Base-by-base conservation (phyloP, 2,797 vertebrate genomes). In the Cheracebus regulus region DNA sequence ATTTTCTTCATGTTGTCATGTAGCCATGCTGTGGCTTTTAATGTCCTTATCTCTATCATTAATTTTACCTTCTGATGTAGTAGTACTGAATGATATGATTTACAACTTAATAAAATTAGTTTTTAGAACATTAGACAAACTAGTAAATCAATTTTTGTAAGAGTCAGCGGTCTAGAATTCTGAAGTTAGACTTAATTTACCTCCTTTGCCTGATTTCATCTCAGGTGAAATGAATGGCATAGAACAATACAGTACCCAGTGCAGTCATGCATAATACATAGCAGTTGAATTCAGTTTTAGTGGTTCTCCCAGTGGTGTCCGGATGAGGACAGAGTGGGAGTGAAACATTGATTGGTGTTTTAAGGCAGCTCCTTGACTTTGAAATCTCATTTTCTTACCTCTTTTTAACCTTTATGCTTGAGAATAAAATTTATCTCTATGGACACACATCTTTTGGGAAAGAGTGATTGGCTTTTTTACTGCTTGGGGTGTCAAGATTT, bases 181-280 rank as follows among this genome's bases (percentile, higher is more conserved):
- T 97, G 96, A 95, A 96, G 93, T 55, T 92, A 72, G 55, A 79
- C 81, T 97, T 93, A 96, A 97, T 98, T 97, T 97, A 92, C 44
- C 70, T 98, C 88, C 96, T 98, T 98, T 97, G 81, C 95, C 96
- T 97, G 96, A 98, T 93, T 93, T 90, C 95, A 95, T 98, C 96
- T 89, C 64, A 95, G 96, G 76, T 97, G 96, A 98, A 95, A 70
- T 90, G 97, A 95, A 85, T 92, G 44, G 93, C 90, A 70, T n/a
- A 39, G 97, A 93, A 72, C 75, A 78, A 73, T 70, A 76, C n/a
- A 33, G 36, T 88, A 91, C 81, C 93, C 85, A 88, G 7, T 13
- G 24, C 61, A 50, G 30, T 91, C 76, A 97, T 96, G 11, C 97
- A 95, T 90, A 91, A 90, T 79, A 96, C 82, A 95, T 95, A 67